Base-by-base conservation (phyloP, 2,888 invertebrate genomes). In the Euproctis similis region DNA sequence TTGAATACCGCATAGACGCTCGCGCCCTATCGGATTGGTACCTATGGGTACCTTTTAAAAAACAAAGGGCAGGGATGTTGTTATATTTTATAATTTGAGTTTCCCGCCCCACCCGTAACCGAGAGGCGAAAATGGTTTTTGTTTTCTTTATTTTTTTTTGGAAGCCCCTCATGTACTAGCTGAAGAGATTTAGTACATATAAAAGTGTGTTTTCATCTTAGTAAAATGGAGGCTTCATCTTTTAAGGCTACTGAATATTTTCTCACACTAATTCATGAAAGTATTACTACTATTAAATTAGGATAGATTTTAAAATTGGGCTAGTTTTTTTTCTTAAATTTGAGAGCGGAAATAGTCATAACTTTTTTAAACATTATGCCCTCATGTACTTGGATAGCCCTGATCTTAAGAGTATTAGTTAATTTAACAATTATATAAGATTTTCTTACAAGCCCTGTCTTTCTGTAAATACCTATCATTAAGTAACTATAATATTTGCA, bases 1-100 rank as follows among this genome's bases (percentile, higher is more conserved):
- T 84, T 84, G 76, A 81, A 82, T 81, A 77, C 67, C 55, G 56
- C 57, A 56, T 62, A 63, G 62, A 68, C 62, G 64, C 77, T 67
- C 65, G 62, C 73, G 67, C 80, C 80, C 77, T 62, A 65, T 65
- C 59, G 47, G 51, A 58, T 57, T 60, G 57, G 62, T 68, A 64
- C 54, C n/a, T n/a, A n/a, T n/a, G n/a, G 48, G 35, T 59, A 66
- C 61, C 64, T 66, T 68, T n/a, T 48, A 58, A 71, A 76, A 82
- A 81, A 77, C 76, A 81, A 80, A 78, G 78, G 81, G 80, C n/a
- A 63, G 70, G 46, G 53, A 49, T 53, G 57, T 50, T 62, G 61
- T 63, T 63, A 69, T 73, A 73, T 73, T 76, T 76, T 73, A 75
- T 77, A 76, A 77, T 74, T 75, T 72, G 49, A 48, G 31, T 53